phyloP scores from a whole-genome alignment of 2,797 vertebrate genomes.

The Sebastes steindachneri region DNA sequence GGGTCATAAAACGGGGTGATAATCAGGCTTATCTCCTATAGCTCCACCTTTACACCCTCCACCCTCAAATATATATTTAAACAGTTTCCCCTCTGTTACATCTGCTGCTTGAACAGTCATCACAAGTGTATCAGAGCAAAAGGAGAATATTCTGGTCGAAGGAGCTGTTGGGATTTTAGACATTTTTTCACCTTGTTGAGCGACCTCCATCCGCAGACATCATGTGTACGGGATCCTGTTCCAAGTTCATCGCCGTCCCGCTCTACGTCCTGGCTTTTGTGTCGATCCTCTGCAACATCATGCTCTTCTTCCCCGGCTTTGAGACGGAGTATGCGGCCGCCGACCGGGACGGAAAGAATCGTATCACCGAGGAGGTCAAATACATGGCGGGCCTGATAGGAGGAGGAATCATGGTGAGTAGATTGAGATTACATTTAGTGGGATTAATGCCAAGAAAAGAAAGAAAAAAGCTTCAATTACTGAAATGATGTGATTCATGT shows the following conservation, averaged over 20 bases:
- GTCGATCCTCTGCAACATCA: conserved; percentile 78
- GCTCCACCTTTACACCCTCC: conserved; percentile 31
- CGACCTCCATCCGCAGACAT: background rate
- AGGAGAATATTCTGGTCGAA: background rate
- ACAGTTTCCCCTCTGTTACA: background rate
- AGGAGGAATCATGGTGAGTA: conserved; percentile 82
- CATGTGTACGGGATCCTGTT: conserved; percentile 82
- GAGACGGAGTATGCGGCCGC: background rate
- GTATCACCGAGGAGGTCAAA: conserved; percentile 76
- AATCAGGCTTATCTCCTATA: conserved; percentile 19
- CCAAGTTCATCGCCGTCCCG: conserved; percentile 72
- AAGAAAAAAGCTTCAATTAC: background rate
- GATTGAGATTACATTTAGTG: background rate
- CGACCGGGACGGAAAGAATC: accelerated
- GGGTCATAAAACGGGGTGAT: conserved; percentile 29
- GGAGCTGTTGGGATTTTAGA: background rate
- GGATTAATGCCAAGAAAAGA: background rate
- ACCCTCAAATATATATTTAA: conserved; percentile 22
- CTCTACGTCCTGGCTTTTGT: conserved; percentile 76
- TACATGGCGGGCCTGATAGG: conserved; percentile 82
- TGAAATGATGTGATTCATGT: background rate
- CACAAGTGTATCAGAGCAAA: background rate
- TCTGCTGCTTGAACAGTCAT: background rate
- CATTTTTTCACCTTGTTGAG: background rate
- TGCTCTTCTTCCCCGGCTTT: conserved; percentile 82